These are phyloP conservation scores for honey bee (Apis mellifera) DNA, from an alignment of 1,140 invertebrate genomes.

Conservation along the genomic window Amel_HAv3.1 CM009945.2:6272001-6272500, in stretches of 20 bases:
- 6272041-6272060: slow-evolving; percentile 20
- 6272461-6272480: no score
- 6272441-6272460: not conserved
- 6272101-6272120: slow-evolving; percentile 40
- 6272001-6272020: no score
- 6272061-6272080: slow-evolving; percentile 33
- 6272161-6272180: slow-evolving; percentile 53
- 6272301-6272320: no score
- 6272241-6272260: not conserved
- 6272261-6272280: not conserved
- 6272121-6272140: slow-evolving; percentile 45
- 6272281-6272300: no score
- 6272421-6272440: not conserved
- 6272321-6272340: not conserved
- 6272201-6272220: slow-evolving; percentile 45
- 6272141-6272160: slow-evolving; percentile 49
- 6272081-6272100: slow-evolving; percentile 34
- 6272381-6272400: slow-evolving; percentile 53
- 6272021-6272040: no score
- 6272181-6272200: slow-evolving; percentile 41
- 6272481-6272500: slow-evolving; percentile 1
- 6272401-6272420: slow-evolving; percentile 26
- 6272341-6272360: slow-evolving; percentile 41
- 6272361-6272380: slow-evolving; percentile 67
- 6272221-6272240: slow-evolving; percentile 35